Evolutionary conservation across 2,888 invertebrate species (phyloP), one percentile per base, ranked within the genome.

Genomic region (Halocaridina rubra): DNA sequence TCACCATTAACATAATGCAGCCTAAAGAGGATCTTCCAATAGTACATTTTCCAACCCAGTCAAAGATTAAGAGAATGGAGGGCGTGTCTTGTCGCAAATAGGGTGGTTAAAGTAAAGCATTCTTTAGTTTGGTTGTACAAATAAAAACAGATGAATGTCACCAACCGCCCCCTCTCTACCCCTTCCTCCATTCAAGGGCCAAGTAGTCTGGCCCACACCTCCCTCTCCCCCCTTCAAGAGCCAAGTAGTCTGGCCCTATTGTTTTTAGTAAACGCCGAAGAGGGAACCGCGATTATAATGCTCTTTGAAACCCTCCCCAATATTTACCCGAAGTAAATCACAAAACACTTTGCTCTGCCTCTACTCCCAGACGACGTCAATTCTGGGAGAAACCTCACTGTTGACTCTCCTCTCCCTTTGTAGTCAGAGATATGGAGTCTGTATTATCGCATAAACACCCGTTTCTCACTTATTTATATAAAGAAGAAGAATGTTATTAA

Each of bases 291-390:
- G n/a, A 16, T 69, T 67, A 81, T 81, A 76, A 81, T 76, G 75
- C 76, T 67, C 81, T 81, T 81, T 81, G 81, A 81, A 81, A 76
- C 64, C n/a, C 57, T 67, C 67, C 76, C 69, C 69, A 81, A 81
- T 81, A 81, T 81, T 81, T 67, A 81, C 81, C 57, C 81, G 61
- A 69, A 81, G 81, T 69, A 81, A 81, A 81, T 81, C 72, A 81
- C 81, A 81, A 81, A 81, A 81, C 81, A 81, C 81, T 81, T 81
- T 75, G 69, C 32, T n/a, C n/a, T 30, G 57, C 76, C 81, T 81
- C 76, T 81, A 81, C 76, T 76, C 81, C 61, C 57, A 81, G 81
- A 81, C 81, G 81, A 30, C 30, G 67, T 76, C 81, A 81, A 81
- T 81, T 72, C 76, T 77, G 53, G 76, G 81, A 81, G 81, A 81